Base-by-base conservation (phyloP, 2,113 vertebrate genomes). In the Lepus timidus region DNA sequence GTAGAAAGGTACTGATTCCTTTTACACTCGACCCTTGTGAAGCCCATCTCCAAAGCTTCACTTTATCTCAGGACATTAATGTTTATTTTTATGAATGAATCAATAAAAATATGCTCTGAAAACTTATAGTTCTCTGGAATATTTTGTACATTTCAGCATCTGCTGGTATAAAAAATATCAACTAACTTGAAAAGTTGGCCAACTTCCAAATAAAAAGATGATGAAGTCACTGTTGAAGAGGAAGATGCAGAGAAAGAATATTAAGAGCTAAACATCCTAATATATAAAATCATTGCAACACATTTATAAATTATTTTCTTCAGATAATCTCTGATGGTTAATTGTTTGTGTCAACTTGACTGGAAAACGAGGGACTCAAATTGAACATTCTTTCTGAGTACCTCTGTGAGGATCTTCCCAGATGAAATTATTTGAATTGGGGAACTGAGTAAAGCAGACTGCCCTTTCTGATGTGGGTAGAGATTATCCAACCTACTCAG, bases 61-160 rank as follows among this genome's bases (percentile, higher is more conserved):
- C 71, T 93, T 90, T 62, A 67, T 61, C 23, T 83, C 33, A 4
- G 55, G 22, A 90, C 70, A 25, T 10, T 27, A 76, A 29, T 33
- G 39, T 1, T 83, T 88, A 78, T 64, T 39, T 61, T 71, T 55
- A 58, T 19, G 19, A 7, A 6, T 49, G 39, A 88, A 33, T 58
- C 3, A 23, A 19, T 65, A 39, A 4, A 80, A 36, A 3, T 52
- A 83, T 86, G 83, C n/a, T 36, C 9, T 31, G 44, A 25, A 31
- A 71, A 1, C 76, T 19, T 89, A 75, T 76, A 65, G 12, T 49
- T 81, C 8, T 79, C 44, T 64, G 55, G n/a, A 49, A 79, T 67
- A 62, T 92, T 92, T 85, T 78, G 27, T 73, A 39, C 16, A 90
- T 91, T 94, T 74, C 31, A 67, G 13, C 70, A 55, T 39, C 73